Percentiles rank a stretch among this genome's conserved stretches.
Evolutionary conservation across 2,113 vertebrate genomes (phyloP).

Genomic region (Platichthys flesus): DNA sequence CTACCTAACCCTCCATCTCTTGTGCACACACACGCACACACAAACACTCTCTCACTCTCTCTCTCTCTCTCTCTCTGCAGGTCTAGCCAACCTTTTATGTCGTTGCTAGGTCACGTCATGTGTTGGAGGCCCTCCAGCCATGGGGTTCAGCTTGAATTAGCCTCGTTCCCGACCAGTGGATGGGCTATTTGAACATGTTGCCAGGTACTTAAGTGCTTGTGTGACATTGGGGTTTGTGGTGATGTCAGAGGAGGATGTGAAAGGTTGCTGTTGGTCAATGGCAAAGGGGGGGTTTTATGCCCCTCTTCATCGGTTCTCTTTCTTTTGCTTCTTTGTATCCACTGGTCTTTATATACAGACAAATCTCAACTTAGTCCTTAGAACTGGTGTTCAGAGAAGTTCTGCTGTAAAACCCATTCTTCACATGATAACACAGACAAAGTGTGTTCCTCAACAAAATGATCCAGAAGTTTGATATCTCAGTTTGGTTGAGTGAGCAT

Average conservation of each 20-base stretch:
- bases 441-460: background rate
- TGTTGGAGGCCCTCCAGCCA: constrained; percentile 42
- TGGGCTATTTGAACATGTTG: constrained; percentile 60
- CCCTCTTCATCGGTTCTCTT: background rate
- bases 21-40: background rate
- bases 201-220: constrained; percentile 57
- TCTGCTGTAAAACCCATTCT: background rate
- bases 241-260: constrained; percentile 18
- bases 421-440: background rate
- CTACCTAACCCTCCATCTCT: background rate
- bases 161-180: constrained; percentile 39
- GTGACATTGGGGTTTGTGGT: constrained; percentile 41
- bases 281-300: background rate
- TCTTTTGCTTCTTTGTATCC: constrained; percentile 11
- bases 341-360: background rate
- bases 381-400: background rate
- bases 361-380: background rate
- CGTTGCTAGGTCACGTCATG: constrained; percentile 46
- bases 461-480: background rate
- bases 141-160: constrained; percentile 54
- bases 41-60: constrained; percentile 9
- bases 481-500: background rate
- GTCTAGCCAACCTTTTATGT: constrained; percentile 25
- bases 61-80: constrained; percentile 18
- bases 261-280: background rate